Evolutionary conservation across 2,113 vertebrate genomes (phyloP).

Genomic region (Zosterops lateralis): DNA sequence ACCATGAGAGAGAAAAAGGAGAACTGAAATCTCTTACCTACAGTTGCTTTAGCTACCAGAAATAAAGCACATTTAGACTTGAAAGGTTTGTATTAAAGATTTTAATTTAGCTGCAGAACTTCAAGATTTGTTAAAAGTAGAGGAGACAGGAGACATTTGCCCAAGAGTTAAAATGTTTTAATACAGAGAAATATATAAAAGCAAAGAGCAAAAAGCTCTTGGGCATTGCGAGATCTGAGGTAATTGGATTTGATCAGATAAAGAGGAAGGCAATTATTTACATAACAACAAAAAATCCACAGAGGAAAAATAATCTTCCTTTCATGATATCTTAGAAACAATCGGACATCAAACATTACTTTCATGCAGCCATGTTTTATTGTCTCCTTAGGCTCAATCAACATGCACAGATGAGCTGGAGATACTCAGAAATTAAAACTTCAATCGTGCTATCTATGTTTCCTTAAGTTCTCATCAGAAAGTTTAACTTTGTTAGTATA

Average conservation of each 20-base stretch:
- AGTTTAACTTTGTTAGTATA: not conserved
- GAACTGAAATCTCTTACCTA: not conserved
- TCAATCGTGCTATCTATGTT: not conserved
- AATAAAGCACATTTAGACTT: not conserved
- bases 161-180: not conserved
- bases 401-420: not conserved
- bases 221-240: not conserved
- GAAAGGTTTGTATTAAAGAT: not conserved
- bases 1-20: not conserved
- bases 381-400: not conserved
- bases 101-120: not conserved
- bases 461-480: not conserved
- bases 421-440: not conserved
- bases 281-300: not conserved
- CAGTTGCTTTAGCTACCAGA: not conserved
- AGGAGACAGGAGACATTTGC: not conserved
- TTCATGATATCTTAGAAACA: conserved; percentile 11
- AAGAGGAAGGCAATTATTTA: conserved; percentile 34
- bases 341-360: conserved; percentile 17
- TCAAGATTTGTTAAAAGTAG: not conserved
- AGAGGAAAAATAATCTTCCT: conserved; percentile 11
- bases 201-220: not conserved
- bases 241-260: conserved; percentile 34
- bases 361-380: not conserved
- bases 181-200: not conserved